Conservation (phyloP, 2,113 vertebrate species). For the Geothlypis trichas region DNA sequence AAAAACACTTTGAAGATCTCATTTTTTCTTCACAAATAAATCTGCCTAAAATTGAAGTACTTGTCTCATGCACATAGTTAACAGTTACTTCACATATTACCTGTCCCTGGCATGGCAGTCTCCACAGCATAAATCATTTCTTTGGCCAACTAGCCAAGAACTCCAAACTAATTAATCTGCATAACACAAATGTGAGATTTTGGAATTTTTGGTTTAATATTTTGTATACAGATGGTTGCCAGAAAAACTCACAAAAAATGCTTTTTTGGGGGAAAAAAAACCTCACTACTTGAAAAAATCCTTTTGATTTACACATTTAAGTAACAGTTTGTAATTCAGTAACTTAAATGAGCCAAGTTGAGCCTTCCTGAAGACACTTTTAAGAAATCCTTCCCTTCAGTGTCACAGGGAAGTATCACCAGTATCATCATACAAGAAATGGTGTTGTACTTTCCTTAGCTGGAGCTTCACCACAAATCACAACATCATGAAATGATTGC, state of each 20-base stretch:
- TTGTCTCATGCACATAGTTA: background rate
- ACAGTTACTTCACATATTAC: background rate
- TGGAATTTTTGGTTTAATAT: background rate
- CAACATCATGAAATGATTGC: background rate
- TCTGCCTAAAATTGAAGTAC: background rate
- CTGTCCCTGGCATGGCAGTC: background rate
- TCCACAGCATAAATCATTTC: background rate
- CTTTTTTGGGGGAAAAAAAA: too few species aligned
- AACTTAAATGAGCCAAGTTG: background rate
- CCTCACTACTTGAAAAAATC: background rate
- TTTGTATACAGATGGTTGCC: background rate
- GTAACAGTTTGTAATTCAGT: background rate
- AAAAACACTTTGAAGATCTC: background rate
- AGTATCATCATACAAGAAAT: background rate
- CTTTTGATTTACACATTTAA: background rate
- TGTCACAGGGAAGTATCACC: background rate
- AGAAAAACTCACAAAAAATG: accelerated
- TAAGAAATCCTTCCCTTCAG: background rate
- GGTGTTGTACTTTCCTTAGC: background rate
- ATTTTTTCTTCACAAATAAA: background rate
- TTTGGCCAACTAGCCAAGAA: background rate
- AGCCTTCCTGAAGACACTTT: background rate
- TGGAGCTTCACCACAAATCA: background rate
- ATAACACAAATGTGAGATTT: background rate
- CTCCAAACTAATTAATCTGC: background rate